Conservation (phyloP, 1,140 invertebrate species). For the Thalassaphorura encarpata region DNA sequence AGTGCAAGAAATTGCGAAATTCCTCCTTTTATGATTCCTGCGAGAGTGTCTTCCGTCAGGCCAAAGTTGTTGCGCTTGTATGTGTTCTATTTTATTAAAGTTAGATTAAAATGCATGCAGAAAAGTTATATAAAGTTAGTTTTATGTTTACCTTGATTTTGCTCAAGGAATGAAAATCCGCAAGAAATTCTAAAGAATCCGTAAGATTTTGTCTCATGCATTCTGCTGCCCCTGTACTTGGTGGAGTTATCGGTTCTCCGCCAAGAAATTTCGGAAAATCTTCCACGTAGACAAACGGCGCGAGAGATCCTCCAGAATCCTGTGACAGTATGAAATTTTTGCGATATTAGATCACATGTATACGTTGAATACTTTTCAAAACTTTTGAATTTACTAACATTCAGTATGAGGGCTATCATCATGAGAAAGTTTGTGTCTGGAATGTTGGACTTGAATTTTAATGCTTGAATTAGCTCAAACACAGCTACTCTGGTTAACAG, state of each 20-base stretch:
- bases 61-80: slow-evolving; percentile 64
- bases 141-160: slow-evolving; percentile 75
- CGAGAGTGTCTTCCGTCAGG: slow-evolving; percentile 88
- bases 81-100: slow-evolving; percentile 52
- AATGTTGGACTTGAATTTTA: slow-evolving; percentile 88
- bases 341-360: neutral
- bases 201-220: slow-evolving; percentile 81
- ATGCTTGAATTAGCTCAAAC: slow-evolving; percentile 84
- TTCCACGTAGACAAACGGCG: slow-evolving; percentile 49
- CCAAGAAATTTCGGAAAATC: slow-evolving; percentile 37
- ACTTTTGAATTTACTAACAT: no score
- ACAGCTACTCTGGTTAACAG: slow-evolving; percentile 80
- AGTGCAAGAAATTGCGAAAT: slow-evolving; percentile 89
- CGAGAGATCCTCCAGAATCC: slow-evolving; percentile 68
- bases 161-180: slow-evolving; percentile 90
- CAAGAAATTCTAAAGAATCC: slow-evolving; percentile 92
- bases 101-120: neutral
- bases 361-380: neutral
- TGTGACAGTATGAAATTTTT: neutral
- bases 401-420: slow-evolving; percentile 75
- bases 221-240: slow-evolving; percentile 80
- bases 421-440: slow-evolving; percentile 90
- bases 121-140: slow-evolving; percentile 3
- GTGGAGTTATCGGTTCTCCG: slow-evolving; percentile 45
- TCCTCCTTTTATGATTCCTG: slow-evolving; percentile 87